Base-by-base conservation (phyloP, 2,888 invertebrate genomes). In the Sussaba pulchella region DNA sequence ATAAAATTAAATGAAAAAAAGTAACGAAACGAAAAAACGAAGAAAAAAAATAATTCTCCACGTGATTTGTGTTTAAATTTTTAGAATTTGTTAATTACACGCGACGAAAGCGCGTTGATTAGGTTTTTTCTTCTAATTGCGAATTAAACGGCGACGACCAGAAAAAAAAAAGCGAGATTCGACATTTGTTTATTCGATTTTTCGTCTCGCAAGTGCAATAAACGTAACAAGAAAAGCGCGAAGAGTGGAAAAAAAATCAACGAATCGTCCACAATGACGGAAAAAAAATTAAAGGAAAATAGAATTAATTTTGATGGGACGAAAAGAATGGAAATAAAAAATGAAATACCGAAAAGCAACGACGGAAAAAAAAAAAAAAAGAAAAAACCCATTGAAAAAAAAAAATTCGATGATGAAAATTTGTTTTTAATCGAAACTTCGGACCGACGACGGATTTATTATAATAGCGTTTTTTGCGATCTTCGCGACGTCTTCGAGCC, bases 401-500 rank as follows among this genome's bases (percentile, higher is more conserved):
- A 71, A 66, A 43, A 31, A 31, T 57, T 54, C 6, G 26, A 54
- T 47, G 47, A 24, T 54, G 26, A 57, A 57, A 57, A 17, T 17
- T 45, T 71, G 79, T 71, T 75, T 71, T 66, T 59, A 57, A 76
- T 73, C 41, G 50, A 41, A 66, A 82, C 64, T 59, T 71, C 67
- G 66, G 77, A 78, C 69, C 75, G 78, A 81, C 77, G 61, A 78
- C 59, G 59, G 72, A 81, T 81, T n/a, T n/a, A n/a, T n/a, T 81
- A 75, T 78, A 72, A 61, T 71, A 74, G 54, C 72, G 63, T 69
- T 71, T 36, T 47, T 73, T 31, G 26, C n/a, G 71, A 78, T 72
- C 59, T 39, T 6, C 41, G 77, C 50, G 47, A 54, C 41, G 26
- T 52, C 67, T 24, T n/a, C n/a, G 69, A 26, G 39, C 47, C 59